Base-by-base conservation (phyloP, 2,113 vertebrate genomes). In the Paratilapia polleni region DNA sequence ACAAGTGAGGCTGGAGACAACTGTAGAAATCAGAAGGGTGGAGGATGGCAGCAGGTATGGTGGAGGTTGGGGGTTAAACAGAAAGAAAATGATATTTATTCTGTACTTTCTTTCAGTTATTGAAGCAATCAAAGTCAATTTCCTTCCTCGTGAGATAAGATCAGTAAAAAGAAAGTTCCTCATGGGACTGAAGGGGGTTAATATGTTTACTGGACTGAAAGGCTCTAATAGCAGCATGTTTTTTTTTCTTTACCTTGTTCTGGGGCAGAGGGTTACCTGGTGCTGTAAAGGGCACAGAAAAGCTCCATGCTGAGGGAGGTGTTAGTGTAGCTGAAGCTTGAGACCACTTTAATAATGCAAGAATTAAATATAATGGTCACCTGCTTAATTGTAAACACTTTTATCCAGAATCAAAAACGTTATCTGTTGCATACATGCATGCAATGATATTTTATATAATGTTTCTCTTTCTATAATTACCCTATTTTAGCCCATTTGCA, bases 71-170 rank as follows among this genome's bases (percentile, higher is more conserved):
- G 41, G 52, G 63, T 75, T 62, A 63, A 66, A 83, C 83, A 94
- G 94, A 92, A 82, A 61, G 38, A 87, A 84, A 28, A 94, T 94
- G 91, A 89, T 70, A 95, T 93, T 95, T 95, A 96, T 96, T 96
- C 96, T 96, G 95, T 94, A 84, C 96, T 95, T 93, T 95, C 91
- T 91, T 91, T 94, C 91, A 94, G 94, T 95, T 94, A 93, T 94
- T 96, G 95, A 91, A 97, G 94, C 95, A 95, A 96, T 97, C 94
- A 95, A 96, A 95, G 96, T 96, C 96, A 97, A 97, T 97, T 97
- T 97, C 97, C 96, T 96, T 92, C 96, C 92, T 94, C 94, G 91
- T 96, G 95, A 97, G 90, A 97, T 96, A 95, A 88, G 95, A 92
- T 79, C 96, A 95, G 82, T 77, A 77, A 59, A 74, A 96, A 85